phyloP scores from a whole-genome alignment of 2,113 vertebrate species.

The Leucoraja erinaceus region DNA sequence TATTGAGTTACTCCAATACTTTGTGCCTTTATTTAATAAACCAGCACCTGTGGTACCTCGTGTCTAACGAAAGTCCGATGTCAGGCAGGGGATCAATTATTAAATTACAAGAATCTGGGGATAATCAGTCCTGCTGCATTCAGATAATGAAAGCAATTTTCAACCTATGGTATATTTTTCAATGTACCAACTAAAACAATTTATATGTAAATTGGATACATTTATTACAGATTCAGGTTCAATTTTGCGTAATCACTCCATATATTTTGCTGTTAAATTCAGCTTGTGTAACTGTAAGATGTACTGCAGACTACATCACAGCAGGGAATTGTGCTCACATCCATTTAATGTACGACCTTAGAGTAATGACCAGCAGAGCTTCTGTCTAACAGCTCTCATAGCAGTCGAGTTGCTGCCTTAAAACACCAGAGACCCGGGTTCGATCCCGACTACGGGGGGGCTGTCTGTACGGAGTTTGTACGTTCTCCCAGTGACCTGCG shows the following conservation, averaged over 20 bases:
- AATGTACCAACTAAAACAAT: background rate
- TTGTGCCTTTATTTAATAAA: too few relatives aligned
- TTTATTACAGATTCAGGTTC: background rate
- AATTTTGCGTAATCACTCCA: background rate
- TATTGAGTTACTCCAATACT: too few relatives aligned
- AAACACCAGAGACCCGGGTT: too few relatives aligned
- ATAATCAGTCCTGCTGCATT: background rate
- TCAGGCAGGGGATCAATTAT: background rate
- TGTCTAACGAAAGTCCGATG: background rate
- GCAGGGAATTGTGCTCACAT: too few relatives aligned
- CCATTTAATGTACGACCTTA: too few relatives aligned
- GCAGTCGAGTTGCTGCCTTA: too few relatives aligned
- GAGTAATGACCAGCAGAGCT: too few relatives aligned
- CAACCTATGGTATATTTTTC: background rate
- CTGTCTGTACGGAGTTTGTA: too few relatives aligned
- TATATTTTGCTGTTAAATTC: background rate
- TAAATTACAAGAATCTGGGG: background rate
- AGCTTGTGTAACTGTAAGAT: background rate
- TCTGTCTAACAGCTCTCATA: too few relatives aligned
- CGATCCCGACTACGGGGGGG: too few relatives aligned
- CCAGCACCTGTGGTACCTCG: too few relatives aligned
- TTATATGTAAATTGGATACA: background rate
- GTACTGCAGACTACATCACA: background rate
- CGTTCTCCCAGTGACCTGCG: too few relatives aligned
- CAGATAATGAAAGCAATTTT: conserved; percentile 7